Evolutionary conservation across 1,140 invertebrate species (phyloP).

Genomic region (Anastatus disparis): DNA sequence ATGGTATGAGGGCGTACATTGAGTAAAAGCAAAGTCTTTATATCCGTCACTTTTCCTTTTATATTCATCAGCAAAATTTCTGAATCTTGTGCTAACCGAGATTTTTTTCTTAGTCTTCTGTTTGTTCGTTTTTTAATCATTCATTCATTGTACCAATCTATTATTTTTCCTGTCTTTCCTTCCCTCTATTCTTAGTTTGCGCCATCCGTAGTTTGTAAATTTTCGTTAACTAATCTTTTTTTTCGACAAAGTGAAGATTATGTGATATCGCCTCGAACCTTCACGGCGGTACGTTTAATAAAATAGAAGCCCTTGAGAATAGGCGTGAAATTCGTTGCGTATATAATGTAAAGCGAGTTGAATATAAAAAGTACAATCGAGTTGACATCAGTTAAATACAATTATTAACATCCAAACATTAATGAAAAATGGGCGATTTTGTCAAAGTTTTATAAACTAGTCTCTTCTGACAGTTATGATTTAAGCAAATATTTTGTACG

Average conservation of each 20-base stretch:
- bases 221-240: constrained; percentile 25
- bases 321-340: background rate
- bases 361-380: too few relatives aligned
- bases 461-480: constrained; percentile 14
- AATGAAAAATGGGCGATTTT: background rate
- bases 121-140: background rate
- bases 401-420: too few relatives aligned
- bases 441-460: background rate
- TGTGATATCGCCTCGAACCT: constrained; percentile 13
- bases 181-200: constrained; percentile 6
- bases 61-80: background rate
- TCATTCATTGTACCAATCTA: background rate
- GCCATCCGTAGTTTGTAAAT: constrained; percentile 24
- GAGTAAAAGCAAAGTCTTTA: constrained; percentile 19
- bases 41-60: constrained; percentile 4
- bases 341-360: background rate
- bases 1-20: constrained; percentile 9
- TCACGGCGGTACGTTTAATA: constrained; percentile 11
- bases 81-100: background rate
- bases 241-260: constrained; percentile 23
- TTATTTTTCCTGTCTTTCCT: background rate
- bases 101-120: background rate
- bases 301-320: background rate
- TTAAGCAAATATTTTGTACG: constrained; percentile 32
- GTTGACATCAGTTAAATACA: too few relatives aligned